These are phyloP conservation scores for Lacerta bilineata DNA, from an alignment of 2,797 vertebrate genomes.

Conservation along the genomic window DNA sequence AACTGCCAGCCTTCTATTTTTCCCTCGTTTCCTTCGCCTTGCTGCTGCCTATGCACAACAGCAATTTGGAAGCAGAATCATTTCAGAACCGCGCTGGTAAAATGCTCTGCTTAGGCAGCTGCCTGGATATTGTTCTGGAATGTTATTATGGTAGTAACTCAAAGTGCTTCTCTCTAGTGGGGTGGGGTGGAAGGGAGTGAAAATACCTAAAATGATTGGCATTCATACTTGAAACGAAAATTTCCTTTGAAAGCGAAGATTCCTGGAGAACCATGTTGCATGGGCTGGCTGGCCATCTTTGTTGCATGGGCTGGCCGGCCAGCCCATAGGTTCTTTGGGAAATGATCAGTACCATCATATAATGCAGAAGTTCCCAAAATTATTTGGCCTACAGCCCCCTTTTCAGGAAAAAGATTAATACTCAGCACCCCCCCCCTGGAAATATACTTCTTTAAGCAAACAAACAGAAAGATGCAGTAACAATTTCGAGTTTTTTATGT, in stretches of 20 bases:
- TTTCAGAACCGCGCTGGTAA: conserved; percentile 9
- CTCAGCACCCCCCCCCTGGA: no score
- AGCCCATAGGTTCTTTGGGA: background rate
- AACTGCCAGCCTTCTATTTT: background rate
- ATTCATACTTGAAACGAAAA: conserved; percentile 25
- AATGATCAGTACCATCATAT: background rate
- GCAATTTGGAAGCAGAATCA: conserved; percentile 3
- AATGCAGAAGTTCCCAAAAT: no score
- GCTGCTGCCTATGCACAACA: background rate
- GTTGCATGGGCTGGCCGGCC: no score
- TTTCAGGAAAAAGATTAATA: no score
- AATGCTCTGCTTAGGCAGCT: conserved; percentile 7
- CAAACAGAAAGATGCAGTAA: no score
- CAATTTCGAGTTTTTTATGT: no score
- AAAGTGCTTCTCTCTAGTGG: conserved; percentile 33
- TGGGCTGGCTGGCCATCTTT: background rate
- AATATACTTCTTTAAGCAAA: no score
- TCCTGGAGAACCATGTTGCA: background rate
- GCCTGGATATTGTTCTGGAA: conserved; percentile 33
- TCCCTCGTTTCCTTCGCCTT: background rate
- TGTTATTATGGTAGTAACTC: conserved; percentile 39
- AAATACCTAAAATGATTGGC: conserved; percentile 22
- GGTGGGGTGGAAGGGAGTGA: background rate
- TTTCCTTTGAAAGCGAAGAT: conserved; percentile 22
- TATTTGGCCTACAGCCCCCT: no score